Evolutionary conservation across 1,140 invertebrate species (phyloP), one percentile per base, ranked within the genome.

Genomic region (Cataglyphis hispanica): DNA sequence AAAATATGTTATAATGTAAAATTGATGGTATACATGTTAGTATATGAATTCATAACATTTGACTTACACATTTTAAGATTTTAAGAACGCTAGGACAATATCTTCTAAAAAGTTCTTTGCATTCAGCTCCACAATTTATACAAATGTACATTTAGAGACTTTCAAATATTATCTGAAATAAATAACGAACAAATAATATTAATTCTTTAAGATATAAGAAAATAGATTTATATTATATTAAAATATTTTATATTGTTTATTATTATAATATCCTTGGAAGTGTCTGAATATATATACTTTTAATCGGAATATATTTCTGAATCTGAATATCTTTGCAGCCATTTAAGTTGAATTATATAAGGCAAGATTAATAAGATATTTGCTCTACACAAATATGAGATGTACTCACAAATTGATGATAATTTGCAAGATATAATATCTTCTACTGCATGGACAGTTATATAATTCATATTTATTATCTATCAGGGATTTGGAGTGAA

Each of bases 31-130:
- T 72, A 13, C 19, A 60, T 64, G 11, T 58, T 40, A 22, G 22
- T 3, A 56, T 13, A 70, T 72, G 40, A 40, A 61, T 70, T 84
- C 25, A 43, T 74, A 46, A 50, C 8, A 22, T 74, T 56, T 25
- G 74, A 96, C 96, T 95, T 96, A 97, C 97, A 95, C 97, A 98
- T 95, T 97, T 96, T 7, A 96, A 96, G 60, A 97, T 94, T 95
- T 97, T 97, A 27, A 97, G 94, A 60, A 97, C 96, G 25, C 96
- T 96, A 16, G 96, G 96, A 85, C 96, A 97, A 70, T 97, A 97
- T 76, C 96, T 96, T 86, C 96, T 96, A 86, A 96, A 97, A 3
- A 98, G 93, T 88, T 96, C 96, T 60, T 95, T 94, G 0, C 96
- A 95, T 67, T 95, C 91, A 83, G 95, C 92, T 1, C 97, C 97